These are phyloP conservation scores for Drosophila persimilis DNA, from an alignment of 1,140 invertebrate genomes.

Conservation along the genomic window DNA sequence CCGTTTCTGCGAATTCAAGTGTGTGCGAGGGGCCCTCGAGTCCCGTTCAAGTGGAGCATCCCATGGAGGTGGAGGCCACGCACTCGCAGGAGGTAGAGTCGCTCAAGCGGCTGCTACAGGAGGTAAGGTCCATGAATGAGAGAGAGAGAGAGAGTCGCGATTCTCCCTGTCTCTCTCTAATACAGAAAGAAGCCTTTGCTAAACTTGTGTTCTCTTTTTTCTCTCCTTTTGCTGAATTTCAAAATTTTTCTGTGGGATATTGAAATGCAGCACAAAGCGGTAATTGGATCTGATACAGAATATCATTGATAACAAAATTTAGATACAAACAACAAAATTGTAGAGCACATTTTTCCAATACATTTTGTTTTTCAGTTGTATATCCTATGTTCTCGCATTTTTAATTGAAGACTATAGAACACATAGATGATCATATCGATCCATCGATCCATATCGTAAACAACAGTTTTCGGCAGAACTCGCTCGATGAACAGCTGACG, in stretches of 20 bases:
- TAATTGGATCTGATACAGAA: slow-evolving; percentile 65
- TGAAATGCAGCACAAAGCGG: slow-evolving; percentile 83
- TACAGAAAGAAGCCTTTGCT: slow-evolving; percentile 30
- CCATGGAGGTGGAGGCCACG: slow-evolving; percentile 84
- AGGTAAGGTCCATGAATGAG: slow-evolving; percentile 85
- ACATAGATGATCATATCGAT: no score
- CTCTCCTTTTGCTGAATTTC: slow-evolving; percentile 76
- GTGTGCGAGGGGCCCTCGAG: slow-evolving; percentile 86
- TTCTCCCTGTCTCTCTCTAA: slow-evolving; percentile 13
- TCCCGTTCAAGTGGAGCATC: slow-evolving; percentile 83
- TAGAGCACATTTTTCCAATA: slow-evolving; percentile 62
- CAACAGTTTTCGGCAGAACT: no score
- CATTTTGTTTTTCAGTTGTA: slow-evolving; percentile 18
- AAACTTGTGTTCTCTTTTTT: slow-evolving; percentile 71
- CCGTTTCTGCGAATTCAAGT: slow-evolving; percentile 85
- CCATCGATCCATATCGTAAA: no score
- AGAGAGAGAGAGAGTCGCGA: no score
- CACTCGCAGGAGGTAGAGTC: slow-evolving; percentile 86
- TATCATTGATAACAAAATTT: slow-evolving; percentile 45
- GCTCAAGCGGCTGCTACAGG: slow-evolving; percentile 87
- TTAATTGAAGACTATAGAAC: no score
- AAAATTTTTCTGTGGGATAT: slow-evolving; percentile 82
- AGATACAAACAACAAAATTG: slow-evolving; percentile 44
- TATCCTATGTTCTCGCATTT: background rate
- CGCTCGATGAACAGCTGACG: no score